These are phyloP conservation scores for Gymnorhina tibicen DNA, from an alignment of 2,113 vertebrate genomes.

Conservation along the genomic window DNA sequence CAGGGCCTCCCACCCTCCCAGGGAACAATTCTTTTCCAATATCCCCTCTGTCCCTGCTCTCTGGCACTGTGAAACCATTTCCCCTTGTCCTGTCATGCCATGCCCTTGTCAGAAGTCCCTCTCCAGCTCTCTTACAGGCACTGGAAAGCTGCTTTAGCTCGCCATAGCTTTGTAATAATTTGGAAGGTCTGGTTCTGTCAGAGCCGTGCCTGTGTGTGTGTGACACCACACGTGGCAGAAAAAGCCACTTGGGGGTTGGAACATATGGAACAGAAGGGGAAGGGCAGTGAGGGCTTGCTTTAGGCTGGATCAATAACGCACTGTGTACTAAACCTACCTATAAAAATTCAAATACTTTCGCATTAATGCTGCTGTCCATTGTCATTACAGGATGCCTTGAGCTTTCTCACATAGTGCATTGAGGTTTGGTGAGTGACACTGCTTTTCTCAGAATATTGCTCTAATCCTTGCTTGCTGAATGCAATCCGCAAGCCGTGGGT, in stretches of 20 bases:
- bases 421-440: background rate
- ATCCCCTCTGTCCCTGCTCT: background rate
- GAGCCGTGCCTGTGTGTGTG: background rate
- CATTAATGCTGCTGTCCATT: background rate
- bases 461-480: background rate
- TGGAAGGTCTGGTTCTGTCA: background rate
- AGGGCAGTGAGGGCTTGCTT: background rate
- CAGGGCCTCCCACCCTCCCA: background rate
- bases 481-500: background rate
- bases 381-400: background rate
- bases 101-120: too few relatives aligned
- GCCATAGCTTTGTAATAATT: background rate
- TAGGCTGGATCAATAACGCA: background rate
- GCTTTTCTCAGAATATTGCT: background rate
- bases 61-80: background rate
- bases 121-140: background rate
- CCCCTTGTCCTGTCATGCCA: accelerated
- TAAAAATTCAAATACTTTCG: accelerated
- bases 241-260: background rate
- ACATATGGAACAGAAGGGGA: background rate
- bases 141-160: background rate
- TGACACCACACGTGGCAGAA: background rate
- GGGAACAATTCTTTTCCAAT: background rate
- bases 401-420: background rate
- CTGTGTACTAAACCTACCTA: background rate